Conservation (phyloP, 2,113 vertebrate species). For the Pristiophorus japonicus region DNA sequence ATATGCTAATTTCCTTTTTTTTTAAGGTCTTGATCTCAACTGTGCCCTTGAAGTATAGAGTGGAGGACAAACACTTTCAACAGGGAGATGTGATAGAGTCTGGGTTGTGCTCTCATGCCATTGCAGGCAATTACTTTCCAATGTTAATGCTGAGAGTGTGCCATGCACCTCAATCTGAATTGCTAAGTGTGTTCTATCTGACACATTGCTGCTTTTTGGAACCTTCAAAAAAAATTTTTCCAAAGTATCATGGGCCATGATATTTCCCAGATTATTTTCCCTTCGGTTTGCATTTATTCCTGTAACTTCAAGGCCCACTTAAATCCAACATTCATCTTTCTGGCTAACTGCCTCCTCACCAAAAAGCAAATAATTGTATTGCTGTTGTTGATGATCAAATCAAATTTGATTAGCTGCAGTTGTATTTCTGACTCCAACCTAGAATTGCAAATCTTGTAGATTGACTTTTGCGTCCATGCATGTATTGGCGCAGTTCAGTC, state of each 20-base stretch:
- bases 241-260: background rate
- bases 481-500: background rate
- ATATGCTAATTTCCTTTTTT: background rate
- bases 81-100: background rate
- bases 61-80: background rate
- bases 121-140: background rate
- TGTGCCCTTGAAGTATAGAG: background rate
- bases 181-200: background rate
- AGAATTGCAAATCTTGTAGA: background rate
- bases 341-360: background rate
- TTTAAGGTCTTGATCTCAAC: background rate
- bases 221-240: background rate
- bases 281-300: background rate
- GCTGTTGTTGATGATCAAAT: background rate
- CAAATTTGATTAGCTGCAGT: background rate
- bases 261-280: background rate
- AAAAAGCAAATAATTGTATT: too few relatives aligned
- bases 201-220: background rate
- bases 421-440: background rate
- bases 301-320: background rate
- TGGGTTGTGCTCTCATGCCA: background rate
- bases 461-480: background rate
- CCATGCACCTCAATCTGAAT: background rate
- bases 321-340: background rate
- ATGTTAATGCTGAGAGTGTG: background rate